Evolutionary conservation across 2,888 invertebrate genomes (phyloP).

Genomic region (Theretra japonica): DNA sequence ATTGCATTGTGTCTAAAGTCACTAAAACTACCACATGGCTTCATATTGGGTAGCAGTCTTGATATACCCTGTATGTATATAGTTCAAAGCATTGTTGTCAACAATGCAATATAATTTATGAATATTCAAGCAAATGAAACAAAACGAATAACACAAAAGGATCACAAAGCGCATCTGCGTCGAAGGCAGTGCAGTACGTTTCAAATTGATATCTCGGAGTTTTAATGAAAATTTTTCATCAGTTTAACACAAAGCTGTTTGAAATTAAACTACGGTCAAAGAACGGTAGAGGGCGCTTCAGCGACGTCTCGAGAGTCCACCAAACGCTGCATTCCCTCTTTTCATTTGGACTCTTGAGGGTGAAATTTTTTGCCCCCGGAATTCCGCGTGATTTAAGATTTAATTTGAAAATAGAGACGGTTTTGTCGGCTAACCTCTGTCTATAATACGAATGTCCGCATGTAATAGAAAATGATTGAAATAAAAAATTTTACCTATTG

Average conservation of each 20-base stretch:
- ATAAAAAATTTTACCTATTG: too few relatives aligned
- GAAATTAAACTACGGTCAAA: conserved; percentile 37
- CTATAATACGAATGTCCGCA: not conserved
- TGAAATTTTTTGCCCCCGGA: not conserved
- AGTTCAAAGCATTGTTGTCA: too few relatives aligned
- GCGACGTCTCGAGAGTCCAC: conserved; percentile 35
- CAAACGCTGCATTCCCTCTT: conserved; percentile 24
- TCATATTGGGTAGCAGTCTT: too few relatives aligned
- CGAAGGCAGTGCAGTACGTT: not conserved
- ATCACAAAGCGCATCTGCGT: not conserved
- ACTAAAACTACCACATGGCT: too few relatives aligned
- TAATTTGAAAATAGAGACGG: not conserved
- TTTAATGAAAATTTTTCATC: conserved; percentile 33
- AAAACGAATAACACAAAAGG: not conserved
- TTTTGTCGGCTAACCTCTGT: not conserved
- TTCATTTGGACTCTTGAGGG: conserved; percentile 19
- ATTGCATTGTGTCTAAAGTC: too few relatives aligned
- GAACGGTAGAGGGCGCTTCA: conserved; percentile 27
- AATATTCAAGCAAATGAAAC: not conserved
- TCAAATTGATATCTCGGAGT: not conserved
- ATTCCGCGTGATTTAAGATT: not conserved
- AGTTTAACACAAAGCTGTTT: conserved; percentile 30
- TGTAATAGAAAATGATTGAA: too few relatives aligned
- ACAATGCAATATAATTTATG: too few relatives aligned
- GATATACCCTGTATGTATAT: too few relatives aligned